Evolutionary conservation across 2,888 invertebrate species (phyloP).

Genomic region (Galerucella calmariensis): DNA sequence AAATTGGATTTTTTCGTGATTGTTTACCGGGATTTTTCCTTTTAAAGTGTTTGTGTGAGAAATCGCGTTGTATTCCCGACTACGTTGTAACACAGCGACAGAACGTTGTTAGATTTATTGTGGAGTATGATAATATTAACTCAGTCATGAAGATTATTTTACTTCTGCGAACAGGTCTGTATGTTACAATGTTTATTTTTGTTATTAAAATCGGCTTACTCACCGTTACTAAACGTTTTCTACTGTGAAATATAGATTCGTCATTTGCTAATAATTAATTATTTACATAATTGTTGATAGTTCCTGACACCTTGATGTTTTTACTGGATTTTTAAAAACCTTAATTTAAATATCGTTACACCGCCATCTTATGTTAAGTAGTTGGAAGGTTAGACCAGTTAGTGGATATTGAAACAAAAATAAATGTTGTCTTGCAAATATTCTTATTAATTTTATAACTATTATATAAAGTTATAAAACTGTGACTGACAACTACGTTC

Average conservation of each 20-base stretch:
- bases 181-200: neutral
- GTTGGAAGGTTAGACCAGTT: neutral
- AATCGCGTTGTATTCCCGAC: neutral
- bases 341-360: conserved; percentile 2
- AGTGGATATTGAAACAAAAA: neutral
- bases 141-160: conserved; percentile 23
- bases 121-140: neutral
- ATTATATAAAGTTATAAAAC: too few relatives aligned
- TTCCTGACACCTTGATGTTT: neutral
- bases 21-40: conserved; percentile 23
- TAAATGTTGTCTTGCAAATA: conserved; percentile 4
- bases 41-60: conserved; percentile 18
- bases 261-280: neutral
- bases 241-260: neutral
- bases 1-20: conserved; percentile 32
- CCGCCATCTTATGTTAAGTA: neutral
- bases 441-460: neutral
- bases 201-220: neutral
- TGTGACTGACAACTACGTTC: too few relatives aligned
- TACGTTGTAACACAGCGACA: neutral
- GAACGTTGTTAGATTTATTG: neutral
- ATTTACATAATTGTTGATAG: neutral
- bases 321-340: neutral
- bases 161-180: conserved; percentile 20
- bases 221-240: neutral